phyloP scores from a whole-genome alignment of 2,113 vertebrate genomes.

The Struthidea cinerea region DNA sequence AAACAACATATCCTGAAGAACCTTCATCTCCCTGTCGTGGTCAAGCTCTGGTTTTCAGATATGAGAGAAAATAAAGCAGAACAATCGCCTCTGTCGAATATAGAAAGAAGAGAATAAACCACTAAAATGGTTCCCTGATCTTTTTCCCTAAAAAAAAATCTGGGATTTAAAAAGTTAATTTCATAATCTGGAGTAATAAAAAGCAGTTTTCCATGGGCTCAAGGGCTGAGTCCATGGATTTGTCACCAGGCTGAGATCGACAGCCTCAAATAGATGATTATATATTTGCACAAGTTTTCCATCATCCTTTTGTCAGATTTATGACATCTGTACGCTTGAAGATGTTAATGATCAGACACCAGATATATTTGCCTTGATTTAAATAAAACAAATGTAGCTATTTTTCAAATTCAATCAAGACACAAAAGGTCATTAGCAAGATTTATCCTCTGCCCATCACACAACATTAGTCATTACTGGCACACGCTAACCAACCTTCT shows the following conservation, averaged over 20 bases:
- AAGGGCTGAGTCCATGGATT: not conserved
- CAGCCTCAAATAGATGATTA: not conserved
- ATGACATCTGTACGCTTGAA: not conserved
- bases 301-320: conserved; percentile 14
- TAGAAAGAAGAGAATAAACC: not conserved
- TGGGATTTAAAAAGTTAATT: not conserved
- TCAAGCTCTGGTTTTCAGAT: not conserved
- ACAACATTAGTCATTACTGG: not conserved
- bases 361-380: conserved; percentile 3
- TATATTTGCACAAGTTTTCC: not conserved
- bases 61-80: not conserved
- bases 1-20: not conserved
- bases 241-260: not conserved
- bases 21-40: not conserved
- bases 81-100: not conserved
- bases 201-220: not conserved
- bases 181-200: not conserved
- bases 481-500: not conserved
- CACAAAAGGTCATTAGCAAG: conserved; percentile 37
- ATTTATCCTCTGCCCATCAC: conserved; percentile 30
- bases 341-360: not conserved
- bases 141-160: not conserved
- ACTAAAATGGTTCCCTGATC: not conserved
- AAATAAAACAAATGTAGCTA: conserved; percentile 36
- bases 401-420: conserved; percentile 18